Base-by-base conservation (phyloP, 1,140 invertebrate species). In the Heliconius eleuchia region DNA sequence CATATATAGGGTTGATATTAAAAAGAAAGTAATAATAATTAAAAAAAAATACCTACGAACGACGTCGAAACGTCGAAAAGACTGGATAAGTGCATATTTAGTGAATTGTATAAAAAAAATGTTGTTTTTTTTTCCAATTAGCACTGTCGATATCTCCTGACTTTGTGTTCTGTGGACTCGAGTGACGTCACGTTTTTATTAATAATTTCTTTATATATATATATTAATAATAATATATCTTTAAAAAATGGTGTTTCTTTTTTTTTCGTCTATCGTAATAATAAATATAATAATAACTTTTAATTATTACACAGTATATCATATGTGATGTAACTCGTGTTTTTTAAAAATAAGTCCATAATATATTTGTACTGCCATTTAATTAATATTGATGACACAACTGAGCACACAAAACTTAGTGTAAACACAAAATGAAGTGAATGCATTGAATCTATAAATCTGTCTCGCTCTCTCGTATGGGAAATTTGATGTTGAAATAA, bases 311-410 rank as follows among this genome's bases (percentile, higher is more conserved):
- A 57, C n/a, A 23, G 7, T 23, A 9, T 57, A 23, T 57, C 50
- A 19, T 18, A 66, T 27, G 60, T 66, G 60, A 30, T 13, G 27
- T 30, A 66, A 30, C 60, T 27, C 78, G 78, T 74, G n/a, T 75
- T 76, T 79, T n/a, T 57, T 71, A 19, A 77, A 60, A 66, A 30
- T 66, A 66, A 30, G 60, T 66, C 60, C 60, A 66, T 66, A 30
- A 66, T 66, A 30, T 66, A 66, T 66, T 66, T 66, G 74, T 79
- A 79, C 78, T 79, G 78, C 78, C 78, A 79, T 37, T 72, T 76
- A n/a, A 50, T 52, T 19, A 55, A 79, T 74, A 18, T 70, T 76
- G 34, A 79, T 79, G 78, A 79, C 78, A 79, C 73, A 79, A 79
- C 46, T 16, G 39, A 74, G 46, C 78, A 79, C 78, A 79, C 78